Percentiles rank a stretch among this genome's conserved stretches.
Evolutionary conservation across 2,888 invertebrate species (phyloP).

Genomic region (Napeogenes sylphis): DNA sequence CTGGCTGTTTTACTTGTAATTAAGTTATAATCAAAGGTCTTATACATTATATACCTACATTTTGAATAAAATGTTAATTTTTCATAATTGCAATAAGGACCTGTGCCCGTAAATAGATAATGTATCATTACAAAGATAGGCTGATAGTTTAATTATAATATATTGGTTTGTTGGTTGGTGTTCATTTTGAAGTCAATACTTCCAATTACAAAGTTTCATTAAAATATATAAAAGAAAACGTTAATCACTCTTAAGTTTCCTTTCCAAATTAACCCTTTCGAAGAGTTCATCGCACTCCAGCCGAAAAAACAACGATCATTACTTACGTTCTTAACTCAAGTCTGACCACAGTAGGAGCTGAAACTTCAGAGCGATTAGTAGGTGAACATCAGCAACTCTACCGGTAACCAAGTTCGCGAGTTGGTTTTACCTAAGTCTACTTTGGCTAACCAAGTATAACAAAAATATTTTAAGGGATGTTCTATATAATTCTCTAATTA

Average conservation of each 20-base stretch:
- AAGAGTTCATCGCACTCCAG: slow-evolving; percentile 28
- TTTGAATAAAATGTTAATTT: no score
- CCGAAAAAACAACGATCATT: slow-evolving; percentile 30
- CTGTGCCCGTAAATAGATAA: no score
- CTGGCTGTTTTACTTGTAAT: no score
- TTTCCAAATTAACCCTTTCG: slow-evolving; percentile 27
- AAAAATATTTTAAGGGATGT: neutral
- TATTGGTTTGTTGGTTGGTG: no score
- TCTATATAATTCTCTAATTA: no score
- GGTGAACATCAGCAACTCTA: slow-evolving; percentile 32
- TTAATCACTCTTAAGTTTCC: slow-evolving; percentile 21
- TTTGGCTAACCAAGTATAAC: neutral
- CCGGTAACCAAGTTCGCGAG: slow-evolving; percentile 38
- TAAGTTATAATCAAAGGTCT: no score
- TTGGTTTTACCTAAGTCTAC: slow-evolving; percentile 18
- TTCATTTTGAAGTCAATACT: no score
- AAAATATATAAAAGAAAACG: neutral
- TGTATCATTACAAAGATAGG: no score
- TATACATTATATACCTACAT: no score
- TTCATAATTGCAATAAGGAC: no score
- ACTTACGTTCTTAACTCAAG: slow-evolving; percentile 31
- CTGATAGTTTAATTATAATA: no score
- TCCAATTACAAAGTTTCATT: no score
- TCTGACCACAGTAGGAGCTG: slow-evolving; percentile 29
- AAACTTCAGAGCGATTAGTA: slow-evolving; percentile 41